phyloP scores from a whole-genome alignment of 2,113 vertebrate genomes.

The Xiphorhynchus elegans region DNA sequence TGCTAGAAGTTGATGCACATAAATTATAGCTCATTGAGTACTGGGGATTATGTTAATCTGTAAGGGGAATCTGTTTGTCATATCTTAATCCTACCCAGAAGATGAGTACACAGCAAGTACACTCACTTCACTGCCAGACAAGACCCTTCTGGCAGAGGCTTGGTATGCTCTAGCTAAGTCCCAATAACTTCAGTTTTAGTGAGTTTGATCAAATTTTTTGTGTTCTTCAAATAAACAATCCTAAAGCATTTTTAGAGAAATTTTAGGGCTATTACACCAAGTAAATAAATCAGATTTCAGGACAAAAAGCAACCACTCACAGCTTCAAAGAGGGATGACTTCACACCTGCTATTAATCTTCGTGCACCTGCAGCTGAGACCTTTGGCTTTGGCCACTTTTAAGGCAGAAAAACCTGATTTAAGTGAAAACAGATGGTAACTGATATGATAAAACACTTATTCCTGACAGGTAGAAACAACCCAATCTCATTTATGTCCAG shows the following conservation, averaged over 20 bases:
- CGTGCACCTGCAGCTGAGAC: neutral
- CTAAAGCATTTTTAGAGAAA: neutral
- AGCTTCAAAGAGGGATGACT: neutral
- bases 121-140: neutral
- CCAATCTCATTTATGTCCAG: neutral
- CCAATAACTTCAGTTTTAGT: neutral
- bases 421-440: neutral
- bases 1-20: neutral
- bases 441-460: neutral
- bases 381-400: neutral
- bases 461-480: neutral
- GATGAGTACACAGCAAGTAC: neutral
- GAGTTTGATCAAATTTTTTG: neutral
- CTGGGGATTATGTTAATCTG: neutral
- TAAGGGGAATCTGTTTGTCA: neutral
- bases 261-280: neutral
- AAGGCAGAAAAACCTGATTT: neutral
- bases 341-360: neutral
- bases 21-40: constrained; percentile 9
- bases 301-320: neutral
- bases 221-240: neutral
- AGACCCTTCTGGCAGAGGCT: neutral
- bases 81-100: neutral
- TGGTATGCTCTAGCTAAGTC: neutral
- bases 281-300: neutral